Evolutionary conservation across 2,113 vertebrate genomes (phyloP), one percentile per base, ranked within the genome.

Genomic region (Callopanchax toddi): DNA sequence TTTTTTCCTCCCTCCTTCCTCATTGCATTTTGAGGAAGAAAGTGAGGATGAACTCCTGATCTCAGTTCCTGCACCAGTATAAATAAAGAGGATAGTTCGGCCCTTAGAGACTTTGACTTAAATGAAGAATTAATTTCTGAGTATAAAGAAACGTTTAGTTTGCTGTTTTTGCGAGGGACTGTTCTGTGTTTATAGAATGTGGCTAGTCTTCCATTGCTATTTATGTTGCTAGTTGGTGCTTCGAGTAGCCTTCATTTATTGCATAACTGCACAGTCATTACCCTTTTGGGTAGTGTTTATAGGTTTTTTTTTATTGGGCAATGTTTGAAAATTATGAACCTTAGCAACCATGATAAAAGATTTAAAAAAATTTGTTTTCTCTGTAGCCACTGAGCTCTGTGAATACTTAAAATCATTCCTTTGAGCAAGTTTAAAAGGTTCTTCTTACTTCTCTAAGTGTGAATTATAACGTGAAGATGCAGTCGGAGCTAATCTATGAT

Each of bases 241-340:
- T 66, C 60, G 60, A 68, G 50, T 78, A 76, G 76, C 42, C 53
- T 58, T 73, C 81, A 76, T 79, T 77, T 79, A 51, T 74, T 60
- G 67, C 77, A 59, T 69, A 49, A 71, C 85, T 87, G 83, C 85
- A 84, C 84, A 85, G 66, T 70, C 60, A 43, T 11, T 75, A 60
- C 61, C 46, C 49, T 40, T 58, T 23, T 67, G n/a, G n/a, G n/a
- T n/a, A n/a, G n/a, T n/a, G n/a, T n/a, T n/a, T n/a, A n/a, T n/a
- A n/a, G n/a, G n/a, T n/a, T n/a, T n/a, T n/a, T n/a, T n/a, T 65
- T 76, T 62, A 17, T 20, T 23, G 44, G 62, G 62, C 62, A 52
- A 42, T 54, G 11, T 39, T 60, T 51, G 13, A 71, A 57, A 53
- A 34, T 36, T 23, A 37, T 72, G 5, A 75, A 59, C 58, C 16